A percentile compares a stretch with the other conserved stretches of the same genome.
Evolutionary conservation across 2,888 invertebrate genomes (phyloP).

Genomic region (Ophion slaviceki): DNA sequence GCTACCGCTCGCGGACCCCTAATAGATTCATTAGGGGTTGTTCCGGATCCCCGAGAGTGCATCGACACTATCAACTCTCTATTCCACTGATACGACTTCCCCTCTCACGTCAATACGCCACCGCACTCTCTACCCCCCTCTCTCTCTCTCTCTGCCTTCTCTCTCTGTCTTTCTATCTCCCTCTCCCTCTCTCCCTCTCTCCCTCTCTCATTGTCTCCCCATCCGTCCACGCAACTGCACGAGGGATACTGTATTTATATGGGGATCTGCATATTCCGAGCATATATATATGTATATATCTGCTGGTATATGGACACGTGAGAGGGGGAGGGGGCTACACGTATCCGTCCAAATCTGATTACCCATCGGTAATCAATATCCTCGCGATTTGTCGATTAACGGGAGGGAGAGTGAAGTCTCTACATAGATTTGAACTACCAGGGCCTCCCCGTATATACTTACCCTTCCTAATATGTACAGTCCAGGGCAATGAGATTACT

Average conservation of each 20-base stretch:
- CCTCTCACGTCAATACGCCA: slow-evolving; percentile 62
- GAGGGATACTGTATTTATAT: slow-evolving; percentile 36
- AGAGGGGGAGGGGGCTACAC: slow-evolving; percentile 37
- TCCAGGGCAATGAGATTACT: neutral
- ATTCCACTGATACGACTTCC: slow-evolving; percentile 54
- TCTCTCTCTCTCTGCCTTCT: slow-evolving; percentile 21
- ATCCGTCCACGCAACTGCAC: slow-evolving; percentile 45
- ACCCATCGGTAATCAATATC: slow-evolving; percentile 80
- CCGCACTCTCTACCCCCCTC: slow-evolving; percentile 44
- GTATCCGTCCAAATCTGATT: slow-evolving; percentile 77
- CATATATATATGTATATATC: slow-evolving; percentile 17
- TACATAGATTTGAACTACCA: slow-evolving; percentile 16
- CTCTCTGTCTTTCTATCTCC: slow-evolving; percentile 16
- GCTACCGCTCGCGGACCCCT: slow-evolving; percentile 64
- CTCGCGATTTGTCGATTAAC: slow-evolving; percentile 74
- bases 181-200: slow-evolving; percentile 4
- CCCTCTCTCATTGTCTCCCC: neutral
- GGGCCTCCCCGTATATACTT: neutral
- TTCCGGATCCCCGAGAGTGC: slow-evolving; percentile 71
- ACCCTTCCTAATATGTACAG: neutral
- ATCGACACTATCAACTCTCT: slow-evolving; percentile 69
- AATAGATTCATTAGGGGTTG: slow-evolving; percentile 80
- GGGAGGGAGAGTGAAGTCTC: slow-evolving; percentile 50
- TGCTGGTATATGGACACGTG: slow-evolving; percentile 30
- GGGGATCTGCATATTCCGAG: slow-evolving; percentile 10